A percentile compares a stretch with the other conserved stretches of the same genome.
Evolutionary conservation across 1,140 invertebrate species (phyloP).

Genomic region (Dendrolimus kikuchii): DNA sequence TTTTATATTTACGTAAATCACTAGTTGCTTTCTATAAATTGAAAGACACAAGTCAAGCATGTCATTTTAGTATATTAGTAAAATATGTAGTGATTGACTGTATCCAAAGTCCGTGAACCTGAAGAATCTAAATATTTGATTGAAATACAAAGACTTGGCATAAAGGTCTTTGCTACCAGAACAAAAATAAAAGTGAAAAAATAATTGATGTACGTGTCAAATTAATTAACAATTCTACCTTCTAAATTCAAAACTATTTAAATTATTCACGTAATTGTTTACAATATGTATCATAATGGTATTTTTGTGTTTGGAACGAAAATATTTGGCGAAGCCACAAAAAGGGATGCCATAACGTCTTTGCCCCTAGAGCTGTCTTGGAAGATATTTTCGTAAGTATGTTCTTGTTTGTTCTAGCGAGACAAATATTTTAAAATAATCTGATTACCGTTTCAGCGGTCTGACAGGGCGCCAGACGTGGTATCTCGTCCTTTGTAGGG

Average conservation of each 20-base stretch:
- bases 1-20: too few species aligned
- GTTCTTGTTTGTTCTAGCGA: slow-evolving; percentile 4
- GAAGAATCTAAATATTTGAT: too few species aligned
- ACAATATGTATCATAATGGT: slow-evolving; percentile 33
- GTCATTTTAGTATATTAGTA: too few species aligned
- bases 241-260: background rate
- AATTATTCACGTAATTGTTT: background rate
- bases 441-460: slow-evolving; percentile 5
- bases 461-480: background rate
- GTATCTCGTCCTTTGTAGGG: background rate
- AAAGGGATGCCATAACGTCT: slow-evolving; percentile 33
- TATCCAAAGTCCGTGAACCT: too few species aligned
- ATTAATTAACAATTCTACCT: too few species aligned
- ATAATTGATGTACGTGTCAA: too few species aligned
- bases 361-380: slow-evolving; percentile 50
- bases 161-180: too few species aligned
- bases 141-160: too few species aligned
- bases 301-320: slow-evolving; percentile 54
- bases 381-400: slow-evolving; percentile 60
- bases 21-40: too few species aligned
- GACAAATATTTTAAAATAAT: slow-evolving; percentile 13
- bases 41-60: too few species aligned
- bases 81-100: too few species aligned
- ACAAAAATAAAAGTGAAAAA: too few species aligned
- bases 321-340: slow-evolving; percentile 29